Percentiles rank a stretch among this genome's conserved stretches.
Evolutionary conservation across 1,140 invertebrate genomes (phyloP).

Genomic region (Zaprionus lachaisei): DNA sequence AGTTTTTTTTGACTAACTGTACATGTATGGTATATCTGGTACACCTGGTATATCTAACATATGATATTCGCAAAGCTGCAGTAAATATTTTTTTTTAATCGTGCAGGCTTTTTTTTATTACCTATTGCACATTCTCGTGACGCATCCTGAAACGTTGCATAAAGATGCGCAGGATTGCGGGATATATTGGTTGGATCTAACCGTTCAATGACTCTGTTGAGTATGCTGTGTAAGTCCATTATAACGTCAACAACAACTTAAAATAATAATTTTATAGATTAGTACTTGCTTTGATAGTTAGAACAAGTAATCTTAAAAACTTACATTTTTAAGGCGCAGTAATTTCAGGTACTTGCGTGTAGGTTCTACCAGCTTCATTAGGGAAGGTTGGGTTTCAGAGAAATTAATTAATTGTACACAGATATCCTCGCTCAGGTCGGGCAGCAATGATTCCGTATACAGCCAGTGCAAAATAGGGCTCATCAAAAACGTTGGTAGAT

Average conservation of each 20-base stretch:
- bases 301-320: slow-evolving; percentile 47
- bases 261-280: background rate
- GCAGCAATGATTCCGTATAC: slow-evolving; percentile 88
- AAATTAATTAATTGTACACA: slow-evolving; percentile 86
- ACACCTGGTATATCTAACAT: no score
- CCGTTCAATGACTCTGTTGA: slow-evolving; percentile 86
- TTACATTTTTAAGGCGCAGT: slow-evolving; percentile 88
- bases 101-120: slow-evolving; percentile 30
- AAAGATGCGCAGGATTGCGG: slow-evolving; percentile 86
- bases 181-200: slow-evolving; percentile 84
- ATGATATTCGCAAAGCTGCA: no score
- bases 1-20: no score
- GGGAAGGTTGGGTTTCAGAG: slow-evolving; percentile 85
- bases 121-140: slow-evolving; percentile 87
- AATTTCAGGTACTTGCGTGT: slow-evolving; percentile 88
- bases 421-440: slow-evolving; percentile 86
- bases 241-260: slow-evolving; percentile 87
- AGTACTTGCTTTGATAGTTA: background rate
- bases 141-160: slow-evolving; percentile 87
- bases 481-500: slow-evolving; percentile 86
- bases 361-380: slow-evolving; percentile 86
- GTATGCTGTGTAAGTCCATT: slow-evolving; percentile 87
- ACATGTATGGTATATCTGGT: no score
- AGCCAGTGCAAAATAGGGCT: slow-evolving; percentile 87
- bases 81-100: no score